Base-by-base conservation (phyloP, 2,113 vertebrate species). In the Chaetura pelagica region DNA sequence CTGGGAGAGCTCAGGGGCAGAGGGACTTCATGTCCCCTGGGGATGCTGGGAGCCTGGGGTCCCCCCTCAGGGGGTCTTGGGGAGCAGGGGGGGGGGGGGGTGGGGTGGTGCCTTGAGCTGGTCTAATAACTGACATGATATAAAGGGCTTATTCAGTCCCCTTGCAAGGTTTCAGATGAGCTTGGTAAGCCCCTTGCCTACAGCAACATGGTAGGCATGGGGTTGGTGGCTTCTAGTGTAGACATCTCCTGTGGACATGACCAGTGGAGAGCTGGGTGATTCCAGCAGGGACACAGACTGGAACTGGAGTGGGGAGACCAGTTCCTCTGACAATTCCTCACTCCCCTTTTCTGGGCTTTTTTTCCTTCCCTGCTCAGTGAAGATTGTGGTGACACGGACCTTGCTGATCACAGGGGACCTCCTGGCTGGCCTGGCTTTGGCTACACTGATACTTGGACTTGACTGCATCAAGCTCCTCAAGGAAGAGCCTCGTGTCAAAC, bases 381-480 rank as follows among this genome's bases (percentile, higher is more conserved):
- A 98, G 84, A 97, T 98, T 0, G 97, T 98, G 89, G 96, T 98
- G 88, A 97, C 97, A 0, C 95, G 98, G 57, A 96, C 97, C 2
- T 89, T 98, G 80, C 95, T 98, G 96, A 98, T 98, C 93, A 59
- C 91, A 1, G 97, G 97, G 0, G 97, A 98, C 68, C 93, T 98
- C 77, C 82, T 98, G 92, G 96, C 96, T 22, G 96, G 96, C 75
- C 96, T 97, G 44, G 97, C 97, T 24, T 58, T 98, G 89, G 87
- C 90, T 17, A 20, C 30, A 2, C 52, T 98, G 80, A 49, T 97
- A 13, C 92, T 97, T 6, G 97, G 98, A 8, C 96, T 98, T 0
- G 95, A 98, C 32, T 97, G 97, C 76, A 83, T 97, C 87, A 97
- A 87, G 4, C 82, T 98, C 62, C 97, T 98, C 29, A 97, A 76